Evolutionary conservation across 2,113 vertebrate species (phyloP), one percentile per base, ranked within the genome.

Genomic region (Rhinogobius similis): DNA sequence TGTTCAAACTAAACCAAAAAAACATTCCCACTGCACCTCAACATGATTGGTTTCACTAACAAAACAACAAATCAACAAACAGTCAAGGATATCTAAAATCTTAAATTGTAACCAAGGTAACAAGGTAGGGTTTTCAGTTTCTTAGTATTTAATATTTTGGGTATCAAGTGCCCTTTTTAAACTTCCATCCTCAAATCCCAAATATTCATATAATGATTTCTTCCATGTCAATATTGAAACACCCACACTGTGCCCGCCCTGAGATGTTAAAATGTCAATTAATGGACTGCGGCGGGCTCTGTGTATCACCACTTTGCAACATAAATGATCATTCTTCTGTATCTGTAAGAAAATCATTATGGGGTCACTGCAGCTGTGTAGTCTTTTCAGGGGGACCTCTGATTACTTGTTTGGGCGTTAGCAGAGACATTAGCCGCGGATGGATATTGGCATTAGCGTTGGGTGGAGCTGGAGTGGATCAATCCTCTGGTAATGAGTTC

Each of bases 401-500:
- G 81, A 85, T 87, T 75, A 76, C 78, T 82, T 68, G 77, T 78
- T 80, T 65, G 72, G 65, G 68, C 68, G 76, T 75, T 81, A 82
- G 81, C 65, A 80, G 66, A 85, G 82, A 85, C 82, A 78, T 87
- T 83, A 82, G 58, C 76, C 64, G 67, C 32, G 59, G 78, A 67
- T 56, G 76, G 69, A 70, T 87, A 83, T 85, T 70, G 81, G 82
- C 81, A 83, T 78, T 39, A 75, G 72, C 8, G 70, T 53, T 41
- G 75, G 76, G 61, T 48, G 24, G 73, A 78, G 67, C 65, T 77
- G 63, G 69, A 29, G 41, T 59, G 65, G 81, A 85, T 87, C 87
- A 82, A 87, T 85, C 82, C 55, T 48, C 75, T 73, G 16, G 75
- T 87, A 87, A 87, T 81, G 85, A 83, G 65, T 74, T 79, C 73